Conservation (phyloP, 2,888 invertebrate genomes). For the Temnothorax rugatulus region DNA sequence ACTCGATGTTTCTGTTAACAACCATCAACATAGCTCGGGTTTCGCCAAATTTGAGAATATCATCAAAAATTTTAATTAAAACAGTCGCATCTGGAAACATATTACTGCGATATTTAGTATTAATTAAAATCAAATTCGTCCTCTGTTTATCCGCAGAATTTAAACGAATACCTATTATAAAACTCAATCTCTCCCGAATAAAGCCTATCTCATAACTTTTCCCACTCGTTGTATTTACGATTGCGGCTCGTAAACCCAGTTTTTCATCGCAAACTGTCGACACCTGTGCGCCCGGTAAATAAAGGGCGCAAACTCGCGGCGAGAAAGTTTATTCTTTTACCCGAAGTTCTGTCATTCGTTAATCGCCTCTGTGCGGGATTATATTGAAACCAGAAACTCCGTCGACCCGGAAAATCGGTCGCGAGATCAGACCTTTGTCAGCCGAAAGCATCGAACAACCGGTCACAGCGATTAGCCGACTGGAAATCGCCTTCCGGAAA, state of each 20-base stretch:
- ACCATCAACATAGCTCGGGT: background rate
- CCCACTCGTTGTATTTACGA: constrained; percentile 13
- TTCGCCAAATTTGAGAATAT: constrained; percentile 1
- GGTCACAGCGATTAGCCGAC: constrained; percentile 53
- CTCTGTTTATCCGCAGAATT: background rate
- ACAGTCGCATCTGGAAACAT: background rate
- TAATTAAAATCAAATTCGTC: constrained; percentile 35
- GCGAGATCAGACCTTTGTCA: constrained; percentile 42
- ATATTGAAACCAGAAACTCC: constrained; percentile 46
- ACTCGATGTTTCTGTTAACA: constrained; percentile 13
- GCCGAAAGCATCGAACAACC: constrained; percentile 14
- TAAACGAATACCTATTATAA: background rate
- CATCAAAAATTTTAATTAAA: constrained; percentile 43
- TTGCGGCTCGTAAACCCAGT: constrained; percentile 17
- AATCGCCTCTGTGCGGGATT: constrained; percentile 59
- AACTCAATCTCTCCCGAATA: background rate
- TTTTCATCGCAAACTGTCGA: constrained; percentile 24
- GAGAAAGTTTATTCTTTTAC: constrained; percentile 58
- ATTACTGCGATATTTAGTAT: background rate
- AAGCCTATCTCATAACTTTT: background rate
- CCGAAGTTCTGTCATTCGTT: constrained; percentile 66
- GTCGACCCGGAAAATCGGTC: constrained; percentile 55
- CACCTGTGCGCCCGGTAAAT: background rate
- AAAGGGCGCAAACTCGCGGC: constrained; percentile 36
- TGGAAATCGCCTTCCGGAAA: constrained; percentile 61